Evolutionary conservation across 2,797 vertebrate genomes (phyloP), one percentile per base, ranked within the genome.

Genomic region (Nasua narica): DNA sequence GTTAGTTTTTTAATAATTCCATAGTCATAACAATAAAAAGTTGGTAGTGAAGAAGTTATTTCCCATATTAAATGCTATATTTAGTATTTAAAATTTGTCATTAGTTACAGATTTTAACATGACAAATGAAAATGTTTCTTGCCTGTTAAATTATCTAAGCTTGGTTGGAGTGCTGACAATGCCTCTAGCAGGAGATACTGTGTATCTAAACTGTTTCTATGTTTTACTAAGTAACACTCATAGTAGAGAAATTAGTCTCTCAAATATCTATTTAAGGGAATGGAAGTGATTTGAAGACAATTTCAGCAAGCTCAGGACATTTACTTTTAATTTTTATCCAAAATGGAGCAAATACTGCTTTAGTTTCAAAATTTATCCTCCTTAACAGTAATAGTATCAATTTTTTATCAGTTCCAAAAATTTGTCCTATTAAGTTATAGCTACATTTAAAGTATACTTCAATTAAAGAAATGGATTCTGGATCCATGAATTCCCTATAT

Each of bases 281-380:
- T 46, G 5, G 35, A 65, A 79, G 18, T 84, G 18, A 89, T 32
- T 79, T 84, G 76, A 78, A 91, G 60, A 50, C 3, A 78, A 91
- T 84, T 84, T 67, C 88, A 85, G 50, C 85, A 86, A 89, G 65
- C 25, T 86, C 29, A 92, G 62, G 25, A 58, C 72, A 74, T 60
- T 84, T 15, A 50, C n/a, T 96, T 87, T 67, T 50, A 56, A 84
- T 18, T 84, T 93, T 90, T 79, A 94, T 84, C 40, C 10, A 74
- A 60, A 90, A 67, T 40, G 69, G 93, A 89, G 27, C 43, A 85
- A 88, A 27, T 6, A 40, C 60, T 67, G 25, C 27, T 52, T 94
- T 92, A 76, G 77, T 96, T 94, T 58, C n/a, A 85, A 95, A 86
- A 91, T 16, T 83, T 35, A 81, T 77, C 48, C 27, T 74, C 35